Evolutionary conservation across 2,888 invertebrate genomes (phyloP).

Genomic region (Caenorhabditis sp.): DNA sequence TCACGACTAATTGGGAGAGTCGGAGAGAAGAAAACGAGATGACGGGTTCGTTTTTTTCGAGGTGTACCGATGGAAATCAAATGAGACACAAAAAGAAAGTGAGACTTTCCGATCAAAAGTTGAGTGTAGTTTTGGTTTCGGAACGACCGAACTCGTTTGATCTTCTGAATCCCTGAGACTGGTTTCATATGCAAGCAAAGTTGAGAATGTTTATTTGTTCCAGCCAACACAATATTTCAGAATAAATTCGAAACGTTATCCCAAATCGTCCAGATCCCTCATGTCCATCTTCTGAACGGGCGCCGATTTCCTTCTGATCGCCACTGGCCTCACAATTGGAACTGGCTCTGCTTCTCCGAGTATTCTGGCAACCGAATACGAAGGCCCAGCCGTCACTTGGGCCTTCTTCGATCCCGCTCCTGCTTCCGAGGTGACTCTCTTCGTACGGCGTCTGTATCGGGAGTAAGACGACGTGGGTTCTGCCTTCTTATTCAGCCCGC

Average conservation of each 20-base stretch:
- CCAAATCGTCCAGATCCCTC: constrained; percentile 44
- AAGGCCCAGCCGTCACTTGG: no score
- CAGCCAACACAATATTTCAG: constrained; percentile 33
- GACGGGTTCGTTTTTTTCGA: neutral
- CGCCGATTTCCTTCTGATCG: constrained; percentile 27
- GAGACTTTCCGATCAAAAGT: no score
- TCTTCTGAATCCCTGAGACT: no score
- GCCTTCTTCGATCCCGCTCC: neutral
- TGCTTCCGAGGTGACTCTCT: neutral
- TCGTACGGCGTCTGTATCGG: constrained; percentile 30
- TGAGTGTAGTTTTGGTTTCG: no score
- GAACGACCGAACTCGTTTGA: no score
- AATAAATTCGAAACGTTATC: neutral
- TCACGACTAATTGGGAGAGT: neutral
- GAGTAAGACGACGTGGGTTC: constrained; percentile 6
- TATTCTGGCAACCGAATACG: neutral
- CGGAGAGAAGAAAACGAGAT: neutral
- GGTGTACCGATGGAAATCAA: no score
- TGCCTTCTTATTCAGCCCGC: constrained; percentile 22
- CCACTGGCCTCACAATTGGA: constrained; percentile 3
- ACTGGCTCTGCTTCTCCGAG: no score
- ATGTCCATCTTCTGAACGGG: constrained; percentile 40
- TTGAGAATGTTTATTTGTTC: constrained; percentile 36
- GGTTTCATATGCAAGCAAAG: no score
- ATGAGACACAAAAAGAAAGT: neutral